Evolutionary conservation across 2,888 invertebrate genomes (phyloP), one percentile per base, ranked within the genome.

Genomic region (Aproaerema taeniolella): DNA sequence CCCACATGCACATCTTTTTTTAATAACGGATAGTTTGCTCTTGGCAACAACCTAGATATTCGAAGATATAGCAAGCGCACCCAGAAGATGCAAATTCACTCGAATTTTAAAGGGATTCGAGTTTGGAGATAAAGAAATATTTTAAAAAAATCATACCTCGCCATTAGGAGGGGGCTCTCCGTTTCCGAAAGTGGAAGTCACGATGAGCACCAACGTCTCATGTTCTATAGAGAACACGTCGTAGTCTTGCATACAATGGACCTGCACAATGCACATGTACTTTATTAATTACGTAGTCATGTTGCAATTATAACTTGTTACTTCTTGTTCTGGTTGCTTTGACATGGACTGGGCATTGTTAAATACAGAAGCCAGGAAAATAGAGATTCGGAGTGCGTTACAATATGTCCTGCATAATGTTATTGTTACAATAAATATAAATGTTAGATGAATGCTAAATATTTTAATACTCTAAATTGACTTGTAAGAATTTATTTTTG

Each of bases 81-180:
- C n/a, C n/a, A n/a, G n/a, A n/a, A n/a, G n/a, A n/a, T n/a, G n/a
- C n/a, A n/a, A n/a, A n/a, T n/a, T n/a, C n/a, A n/a, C n/a, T n/a
- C n/a, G n/a, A n/a, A n/a, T n/a, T n/a, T n/a, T n/a, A n/a, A n/a
- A n/a, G n/a, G n/a, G n/a, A n/a, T n/a, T n/a, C n/a, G n/a, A n/a
- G n/a, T n/a, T 20, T 20, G 4, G 8, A 8, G 20, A 6, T 20
- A 20, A 6, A 8, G 20, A 20, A 20, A 8, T 30, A 12, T 38
- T 24, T 20, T 3, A 26, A 12, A 31, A 31, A 12, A 9, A 20
- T 20, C 87, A 79, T 81, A 95, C 95, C 88, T 95, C 95, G 49
- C 98, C 98, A 75, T 97, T 98, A 67, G 97, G 97, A 1, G 98
- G 98, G 12, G 98, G 96, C 85, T 98, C 98, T 1, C 98, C 98